Evolutionary conservation across 23 tunicate genomes (phyloP), one percentile per base, ranked within the genome.

Genomic region (Diplosoma virens): DNA sequence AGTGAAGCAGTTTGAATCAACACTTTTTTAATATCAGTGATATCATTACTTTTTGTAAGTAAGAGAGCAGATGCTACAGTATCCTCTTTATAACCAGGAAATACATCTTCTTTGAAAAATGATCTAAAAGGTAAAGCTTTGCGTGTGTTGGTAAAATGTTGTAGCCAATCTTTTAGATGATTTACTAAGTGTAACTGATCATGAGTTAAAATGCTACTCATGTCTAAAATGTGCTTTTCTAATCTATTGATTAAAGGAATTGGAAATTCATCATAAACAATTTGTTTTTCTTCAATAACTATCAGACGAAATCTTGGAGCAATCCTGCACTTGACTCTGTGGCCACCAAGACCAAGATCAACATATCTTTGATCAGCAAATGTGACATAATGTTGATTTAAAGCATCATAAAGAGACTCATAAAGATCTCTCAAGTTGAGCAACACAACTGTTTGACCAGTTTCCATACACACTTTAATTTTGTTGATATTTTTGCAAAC

Each of bases 301-400:
- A 83, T 76, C 48, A 83, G 47, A 28, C 82, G 63, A 47, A 83
- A 83, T 18, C 65, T 52, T 32, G 37, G 17, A 17, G 88, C 79
- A 37, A 83, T 83, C 18, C 88, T 26, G 75, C 82, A 83, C 65
- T 83, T 83, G 5, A 83, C 88, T 47, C 88, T 76, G 33, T 83
- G 88, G 17, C 88, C 88, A 30, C 88, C 88, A 37, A 83, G 56
- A 26, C 88, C 88, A 30, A 83, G 59, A 65, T 83, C 88, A 47
- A 83, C 88, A 83, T 73, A 83, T 3, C 69, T 30, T 48, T 83
- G 88, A 21, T 59, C 80, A 30, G 82, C 82, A 63, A 83, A 73
- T 9, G 88, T 83, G 18, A 83, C 88, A 46, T 74, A 83, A 76
- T 83, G 88, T 33, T 83, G 88, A 47, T 83, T 83, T 22, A 83